Percentiles rank a stretch among this genome's conserved stretches.
These are phyloP conservation scores for Myiopsitta monachus DNA, from an alignment of 2,113 vertebrate genomes.

Conservation along the genomic window DNA sequence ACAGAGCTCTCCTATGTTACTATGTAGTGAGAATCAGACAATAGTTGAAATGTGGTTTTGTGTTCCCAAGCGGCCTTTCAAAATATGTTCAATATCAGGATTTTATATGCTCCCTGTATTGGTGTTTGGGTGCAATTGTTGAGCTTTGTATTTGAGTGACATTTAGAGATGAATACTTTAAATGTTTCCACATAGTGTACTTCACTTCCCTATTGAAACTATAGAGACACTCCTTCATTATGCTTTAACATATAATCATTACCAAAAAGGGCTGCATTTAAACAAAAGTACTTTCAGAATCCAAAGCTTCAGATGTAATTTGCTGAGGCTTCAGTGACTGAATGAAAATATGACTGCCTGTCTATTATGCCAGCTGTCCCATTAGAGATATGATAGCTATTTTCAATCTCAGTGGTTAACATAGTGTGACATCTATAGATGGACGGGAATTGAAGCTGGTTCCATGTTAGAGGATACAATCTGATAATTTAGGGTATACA, in stretches of 20 bases:
- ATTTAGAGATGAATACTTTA: slow-evolving; percentile 26
- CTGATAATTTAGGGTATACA: not conserved
- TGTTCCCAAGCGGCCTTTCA: not conserved
- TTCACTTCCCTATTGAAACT: not conserved
- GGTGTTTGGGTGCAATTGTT: not conserved
- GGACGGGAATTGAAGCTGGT: not conserved
- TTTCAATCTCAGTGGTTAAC: slow-evolving; percentile 40
- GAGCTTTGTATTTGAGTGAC: not conserved
- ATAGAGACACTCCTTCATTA: slow-evolving; percentile 11
- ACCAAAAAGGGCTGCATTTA: slow-evolving; percentile 10
- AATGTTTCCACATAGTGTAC: slow-evolving; percentile 1
- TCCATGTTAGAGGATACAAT: not conserved
- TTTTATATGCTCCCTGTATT: not conserved
- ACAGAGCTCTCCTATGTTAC: not conserved
- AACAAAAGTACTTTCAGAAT: slow-evolving; percentile 29
- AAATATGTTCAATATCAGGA: not conserved
- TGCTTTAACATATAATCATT: slow-evolving; percentile 37
- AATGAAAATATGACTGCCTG: not conserved
- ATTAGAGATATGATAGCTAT: not conserved
- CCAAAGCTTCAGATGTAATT: not conserved
- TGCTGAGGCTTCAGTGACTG: not conserved
- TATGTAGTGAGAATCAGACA: not conserved
- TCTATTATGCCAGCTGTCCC: slow-evolving; percentile 24
- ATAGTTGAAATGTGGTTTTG: not conserved
- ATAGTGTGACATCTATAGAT: slow-evolving; percentile 1